Conservation (phyloP, 2,113 vertebrate species). For the Mus musculus region GRCm39 chr6:71482001-71482500, state of each 20-base stretch:
- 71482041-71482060: constrained; percentile 25
- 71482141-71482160: constrained; percentile 40
- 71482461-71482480: not conserved
- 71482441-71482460: not conserved
- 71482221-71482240: not conserved
- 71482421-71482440: not conserved
- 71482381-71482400: not conserved
- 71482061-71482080: constrained; percentile 47
- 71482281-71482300: not conserved
- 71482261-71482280: constrained; percentile 15
- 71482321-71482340: not conserved
- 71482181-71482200: constrained; percentile 46
- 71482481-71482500: not conserved
- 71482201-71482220: constrained; percentile 37
- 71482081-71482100: constrained; percentile 31
- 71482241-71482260: not conserved
- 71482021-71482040: not conserved
- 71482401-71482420: not conserved
- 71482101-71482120: constrained; percentile 37
- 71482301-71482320: constrained; percentile 45
- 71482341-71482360: not conserved
- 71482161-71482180: constrained; percentile 54
- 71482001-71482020: constrained; percentile 1
- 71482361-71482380: not conserved
- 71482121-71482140: constrained; percentile 11